Evolutionary conservation across 92 coral and sea anemone genomes (phyloP), one percentile per base, ranked within the genome.

Genomic region (Bergia puertoricense): DNA sequence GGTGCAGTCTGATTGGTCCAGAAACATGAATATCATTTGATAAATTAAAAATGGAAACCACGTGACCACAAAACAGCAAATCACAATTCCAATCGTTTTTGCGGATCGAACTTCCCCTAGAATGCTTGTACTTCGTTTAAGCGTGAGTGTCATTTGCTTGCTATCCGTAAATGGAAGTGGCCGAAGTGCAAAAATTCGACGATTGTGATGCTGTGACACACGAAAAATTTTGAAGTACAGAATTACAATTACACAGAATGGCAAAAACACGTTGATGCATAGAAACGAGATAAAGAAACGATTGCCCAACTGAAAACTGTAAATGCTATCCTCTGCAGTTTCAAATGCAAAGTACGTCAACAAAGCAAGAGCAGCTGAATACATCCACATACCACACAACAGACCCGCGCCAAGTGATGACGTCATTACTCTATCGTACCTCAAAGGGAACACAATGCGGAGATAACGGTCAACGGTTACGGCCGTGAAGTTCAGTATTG

Each of bases 401-500:
- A 88, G 13, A 74, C 82, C 78, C 0, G 50, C 22, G 2, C 89
- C 71, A 20, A 81, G 91, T 1, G 43, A 40, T 57, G 54, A 72
- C 39, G 93, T 88, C 40, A 91, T 78, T 20, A 82, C 80, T 41
- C 76, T 59, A 51, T 68, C 89, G 45, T 91, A 91, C 69, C 86
- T 86, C 65, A 91, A 74, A 2, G 93, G 93, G 54, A 87, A 88
- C 78, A 78, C 86, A 79, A 91, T 91, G 9, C 89, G 91, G 67
- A 91, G 56, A 20, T 88, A 91, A 8, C 93, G 91, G 79, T 91
- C 91, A 37, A 85, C 59, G 86, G 86, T 91, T 4, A 91, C 93
- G 54, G 93, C 91, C 13, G 93, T 91, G 91, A 91, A 91, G 81
- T 91, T 91, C 14, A 91, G 85, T 42, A 91, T 89, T 5, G 93